These are phyloP conservation scores for Apeltes quadracus DNA, from an alignment of 2,113 vertebrate genomes.

Conservation along the genomic window DNA sequence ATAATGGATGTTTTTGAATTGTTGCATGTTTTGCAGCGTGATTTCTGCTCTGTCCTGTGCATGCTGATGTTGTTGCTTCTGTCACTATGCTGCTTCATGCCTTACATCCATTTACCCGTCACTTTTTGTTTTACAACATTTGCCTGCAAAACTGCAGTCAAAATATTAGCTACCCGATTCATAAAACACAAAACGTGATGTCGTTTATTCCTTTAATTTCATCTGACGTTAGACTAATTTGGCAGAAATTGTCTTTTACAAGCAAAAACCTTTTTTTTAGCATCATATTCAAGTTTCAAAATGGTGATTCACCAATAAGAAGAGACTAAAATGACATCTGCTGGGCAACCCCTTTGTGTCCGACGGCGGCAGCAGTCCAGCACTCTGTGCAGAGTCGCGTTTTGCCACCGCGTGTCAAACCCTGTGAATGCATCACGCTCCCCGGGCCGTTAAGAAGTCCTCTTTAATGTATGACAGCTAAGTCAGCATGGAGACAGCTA, in stretches of 20 bases:
- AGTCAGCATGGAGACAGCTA: constrained; percentile 72
- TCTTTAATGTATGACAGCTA: constrained; percentile 75
- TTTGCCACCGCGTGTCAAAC: constrained; percentile 46
- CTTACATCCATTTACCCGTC: neutral
- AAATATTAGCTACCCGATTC: neutral
- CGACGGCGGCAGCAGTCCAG: neutral
- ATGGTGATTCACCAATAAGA: constrained; percentile 7
- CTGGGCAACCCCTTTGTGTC: constrained; percentile 10
- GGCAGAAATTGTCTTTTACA: neutral
- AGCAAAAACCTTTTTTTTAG: neutral
- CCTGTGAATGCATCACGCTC: constrained; percentile 51
- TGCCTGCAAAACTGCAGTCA: neutral
- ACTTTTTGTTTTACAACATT: constrained; percentile 4
- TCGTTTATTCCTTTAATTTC: neutral
- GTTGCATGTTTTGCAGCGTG: neutral
- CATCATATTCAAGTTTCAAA: neutral
- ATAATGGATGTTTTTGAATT: constrained; percentile 1
- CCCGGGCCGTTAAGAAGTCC: constrained; percentile 68
- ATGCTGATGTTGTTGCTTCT: constrained; percentile 1
- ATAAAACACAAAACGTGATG: too few species aligned
- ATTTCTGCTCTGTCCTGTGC: neutral
- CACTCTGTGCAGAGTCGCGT: constrained; percentile 10
- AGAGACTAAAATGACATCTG: constrained; percentile 25
- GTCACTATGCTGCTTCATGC: neutral
- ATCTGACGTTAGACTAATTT: neutral